Evolutionary conservation across 64 coral and sea anemone species (phyloP).

Genomic region (Pocillopora verrucosa): DNA sequence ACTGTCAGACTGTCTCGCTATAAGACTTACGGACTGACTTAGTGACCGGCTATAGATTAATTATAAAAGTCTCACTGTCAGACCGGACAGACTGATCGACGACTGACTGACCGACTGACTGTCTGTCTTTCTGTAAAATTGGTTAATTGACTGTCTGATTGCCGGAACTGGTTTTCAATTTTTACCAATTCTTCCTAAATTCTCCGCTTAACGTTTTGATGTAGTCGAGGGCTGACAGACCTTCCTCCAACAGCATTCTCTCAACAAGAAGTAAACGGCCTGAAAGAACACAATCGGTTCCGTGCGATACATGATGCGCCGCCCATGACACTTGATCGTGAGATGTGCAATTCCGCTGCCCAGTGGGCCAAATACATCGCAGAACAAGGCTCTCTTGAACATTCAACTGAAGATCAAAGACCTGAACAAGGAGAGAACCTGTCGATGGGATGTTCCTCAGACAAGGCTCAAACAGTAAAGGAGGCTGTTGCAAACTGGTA

Average conservation of each 20-base stretch:
- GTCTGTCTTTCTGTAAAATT: neutral
- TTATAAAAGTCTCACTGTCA: too few relatives aligned
- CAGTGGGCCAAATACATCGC: constrained; percentile 52
- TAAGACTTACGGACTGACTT: neutral
- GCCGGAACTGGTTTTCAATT: too few relatives aligned
- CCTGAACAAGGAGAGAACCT: constrained; percentile 55
- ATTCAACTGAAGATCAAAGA: constrained; percentile 21
- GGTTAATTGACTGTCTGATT: neutral
- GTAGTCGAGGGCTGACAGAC: neutral
- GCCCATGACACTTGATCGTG: constrained; percentile 49
- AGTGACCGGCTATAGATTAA: too few relatives aligned
- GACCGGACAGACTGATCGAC: too few relatives aligned
- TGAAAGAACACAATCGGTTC: constrained; percentile 50
- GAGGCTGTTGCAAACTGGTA: constrained; percentile 66
- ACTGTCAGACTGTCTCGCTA: neutral
- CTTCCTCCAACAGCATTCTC: constrained; percentile 1
- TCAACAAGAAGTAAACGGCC: constrained; percentile 35
- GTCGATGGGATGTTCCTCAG: constrained; percentile 38
- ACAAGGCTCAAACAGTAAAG: neutral
- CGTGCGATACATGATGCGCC: constrained; percentile 55
- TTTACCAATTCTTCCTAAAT: too few relatives aligned
- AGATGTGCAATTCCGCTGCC: constrained; percentile 44
- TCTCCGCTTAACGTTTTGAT: too few relatives aligned
- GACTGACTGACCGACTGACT: too few relatives aligned
- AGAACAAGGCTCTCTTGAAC: neutral